phyloP scores from a whole-genome alignment of 1,140 invertebrate species.

The Diorhabda elongata region DNA sequence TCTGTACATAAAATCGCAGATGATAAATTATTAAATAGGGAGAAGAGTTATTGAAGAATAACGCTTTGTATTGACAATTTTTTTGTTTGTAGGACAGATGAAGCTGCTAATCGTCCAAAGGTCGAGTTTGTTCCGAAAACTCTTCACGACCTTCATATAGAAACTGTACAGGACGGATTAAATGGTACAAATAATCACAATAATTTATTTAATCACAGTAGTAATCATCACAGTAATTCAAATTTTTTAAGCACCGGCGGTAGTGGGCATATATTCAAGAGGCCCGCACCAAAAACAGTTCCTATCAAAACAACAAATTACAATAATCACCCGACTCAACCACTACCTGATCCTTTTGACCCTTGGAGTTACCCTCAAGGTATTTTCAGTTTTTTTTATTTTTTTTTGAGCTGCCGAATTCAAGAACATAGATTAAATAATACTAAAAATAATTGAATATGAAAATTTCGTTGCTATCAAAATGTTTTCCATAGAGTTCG shows the following conservation, averaged over 20 bases:
- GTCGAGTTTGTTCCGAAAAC: slow-evolving; percentile 91
- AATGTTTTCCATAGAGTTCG: too few relatives aligned
- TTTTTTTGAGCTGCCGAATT: slow-evolving; percentile 13
- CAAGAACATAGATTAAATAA: not conserved
- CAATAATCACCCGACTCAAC: slow-evolving; percentile 22
- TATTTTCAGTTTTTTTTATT: slow-evolving; percentile 43
- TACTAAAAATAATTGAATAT: not conserved
- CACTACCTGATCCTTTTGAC: slow-evolving; percentile 41
- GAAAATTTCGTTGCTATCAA: not conserved
- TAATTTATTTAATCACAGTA: slow-evolving; percentile 33
- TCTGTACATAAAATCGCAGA: too few relatives aligned
- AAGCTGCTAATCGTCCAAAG: slow-evolving; percentile 83
- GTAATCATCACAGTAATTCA: slow-evolving; percentile 20
- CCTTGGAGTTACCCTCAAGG: slow-evolving; percentile 43
- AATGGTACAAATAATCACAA: slow-evolving; percentile 46
- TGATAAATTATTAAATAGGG: too few relatives aligned
- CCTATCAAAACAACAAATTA: slow-evolving; percentile 35
- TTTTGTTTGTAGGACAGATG: slow-evolving; percentile 69
- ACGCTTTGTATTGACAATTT: too few relatives aligned
- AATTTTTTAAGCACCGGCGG: slow-evolving; percentile 25
- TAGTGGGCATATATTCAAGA: slow-evolving; percentile 29
- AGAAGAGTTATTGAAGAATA: too few relatives aligned
- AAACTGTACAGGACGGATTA: slow-evolving; percentile 55
- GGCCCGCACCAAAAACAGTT: slow-evolving; percentile 38
- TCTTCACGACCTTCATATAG: slow-evolving; percentile 80